Evolutionary conservation across 2,113 vertebrate species (phyloP), one percentile per base, ranked within the genome.

Genomic region (Laterallus jamaicensis): DNA sequence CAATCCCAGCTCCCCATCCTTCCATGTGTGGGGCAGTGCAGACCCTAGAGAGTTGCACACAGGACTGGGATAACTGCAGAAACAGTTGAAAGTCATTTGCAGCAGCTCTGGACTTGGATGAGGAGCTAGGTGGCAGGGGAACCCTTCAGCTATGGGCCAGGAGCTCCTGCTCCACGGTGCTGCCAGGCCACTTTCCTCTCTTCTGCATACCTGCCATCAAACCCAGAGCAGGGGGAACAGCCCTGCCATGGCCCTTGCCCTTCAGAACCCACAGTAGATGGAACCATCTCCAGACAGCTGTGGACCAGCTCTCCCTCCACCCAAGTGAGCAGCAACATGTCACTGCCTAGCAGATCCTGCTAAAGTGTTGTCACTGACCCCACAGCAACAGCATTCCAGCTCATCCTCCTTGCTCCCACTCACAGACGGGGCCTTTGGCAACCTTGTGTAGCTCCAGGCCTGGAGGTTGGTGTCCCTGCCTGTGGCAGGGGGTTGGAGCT

Each of bases 1-100:
- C 25, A 28, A 78, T 1, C 21, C 68, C 60, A 78, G 24, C 2
- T 24, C 22, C 56, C 69, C 32, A 26, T 14, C 24, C 5, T 39
- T 22, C 29, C n/a, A 49, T 2, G 1, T 0, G 5, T 5, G 25
- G 22, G 32, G 68, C 39, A 73, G 21, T 4, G 4, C 16, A n/a
- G 59, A n/a, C 1, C 20, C 15, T 12, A 50, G n/a, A 54, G 24
- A 63, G 52, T 8, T 64, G 56, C 64, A 66, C 26, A 31, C 10
- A 54, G 77, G 14, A 12, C 52, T 37, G 60, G 56, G 60, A 66
- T 4, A 49, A 60, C 12, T 21, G 26, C 63, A 87, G 77, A 25
- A 78, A 32, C 37, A 56, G 29, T 32, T 28, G 21, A 40, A 64
- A 66, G 44, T 12, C 31, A 21, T 22, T 50, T 59, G n/a, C 20